Evolutionary conservation across 2,797 vertebrate species (phyloP), one percentile per base, ranked within the genome.

Genomic region (Bovichtus variegatus): DNA sequence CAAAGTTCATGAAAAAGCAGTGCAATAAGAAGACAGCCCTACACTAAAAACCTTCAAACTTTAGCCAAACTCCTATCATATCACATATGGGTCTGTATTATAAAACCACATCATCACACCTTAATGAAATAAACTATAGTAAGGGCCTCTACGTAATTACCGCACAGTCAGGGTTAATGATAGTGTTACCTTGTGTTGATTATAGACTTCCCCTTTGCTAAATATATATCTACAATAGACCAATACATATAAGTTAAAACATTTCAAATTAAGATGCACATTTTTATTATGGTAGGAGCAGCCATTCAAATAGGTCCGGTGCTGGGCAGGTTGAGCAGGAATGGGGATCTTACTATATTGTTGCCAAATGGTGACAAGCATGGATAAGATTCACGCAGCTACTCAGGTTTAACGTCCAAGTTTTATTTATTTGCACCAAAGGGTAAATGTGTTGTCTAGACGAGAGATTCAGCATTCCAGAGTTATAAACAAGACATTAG

Each of bases 151-250:
- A 16, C 2, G 43, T 23, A 43, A 15, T 53, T 27, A 29, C 64
- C 67, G 40, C 29, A 68, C 66, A 69, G 41, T n/a, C 4, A 53
- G 9, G 49, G 72, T 44, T 44, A 54, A 54, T 38, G 36, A 18
- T 27, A 43, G 25, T 19, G 57, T 29, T 61, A n/a, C n/a, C n/a
- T n/a, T n/a, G n/a, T n/a, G n/a, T n/a, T n/a, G n/a, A n/a, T n/a
- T n/a, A n/a, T n/a, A n/a, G 25, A 50, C 34, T 23, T 51, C 11
- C 19, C 4, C 25, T 70, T 29, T 59, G 34, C 21, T 49, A 49
- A n/a, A n/a, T n/a, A n/a, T n/a, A n/a, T n/a, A n/a, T n/a, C n/a
- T n/a, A n/a, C n/a, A n/a, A n/a, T n/a, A n/a, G n/a, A n/a, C 15
- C 10, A 36, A 2, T 12, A 55, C 10, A 55, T 29, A 36, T 34